Conservation (phyloP, 2,888 invertebrate species). For the Athalia cordata region DNA sequence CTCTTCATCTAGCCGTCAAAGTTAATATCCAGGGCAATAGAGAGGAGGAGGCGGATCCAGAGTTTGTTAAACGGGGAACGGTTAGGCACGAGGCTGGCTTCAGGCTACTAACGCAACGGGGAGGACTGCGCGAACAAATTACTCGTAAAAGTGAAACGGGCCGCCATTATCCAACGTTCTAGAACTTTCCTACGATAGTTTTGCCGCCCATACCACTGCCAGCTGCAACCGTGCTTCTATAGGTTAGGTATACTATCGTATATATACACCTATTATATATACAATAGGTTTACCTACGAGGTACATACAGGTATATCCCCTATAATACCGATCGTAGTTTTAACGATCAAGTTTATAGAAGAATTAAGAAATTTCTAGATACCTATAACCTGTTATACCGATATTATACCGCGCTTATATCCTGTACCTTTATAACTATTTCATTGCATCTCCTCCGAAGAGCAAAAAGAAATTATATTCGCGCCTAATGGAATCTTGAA, state of each 20-base stretch:
- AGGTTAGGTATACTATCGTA: background rate
- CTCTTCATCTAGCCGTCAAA: constrained; percentile 32
- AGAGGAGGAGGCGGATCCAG: constrained; percentile 37
- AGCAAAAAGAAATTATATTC: too few relatives aligned
- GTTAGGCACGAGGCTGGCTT: constrained; percentile 4
- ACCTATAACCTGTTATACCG: too few relatives aligned
- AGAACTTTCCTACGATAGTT: constrained; percentile 52
- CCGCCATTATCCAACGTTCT: constrained; percentile 20
- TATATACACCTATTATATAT: constrained; percentile 4
- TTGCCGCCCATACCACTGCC: constrained; percentile 29
- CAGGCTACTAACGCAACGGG: constrained; percentile 23
- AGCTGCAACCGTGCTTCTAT: background rate
- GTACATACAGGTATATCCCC: background rate
- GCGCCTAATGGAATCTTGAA: too few relatives aligned
- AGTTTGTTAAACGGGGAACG: constrained; percentile 46
- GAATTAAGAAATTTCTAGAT: too few relatives aligned
- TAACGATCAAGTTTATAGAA: too few relatives aligned
- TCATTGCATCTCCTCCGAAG: too few relatives aligned
- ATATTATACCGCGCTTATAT: too few relatives aligned
- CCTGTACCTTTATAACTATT: too few relatives aligned
- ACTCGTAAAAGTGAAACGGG: constrained; percentile 56
- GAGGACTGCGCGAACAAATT: constrained; percentile 51
- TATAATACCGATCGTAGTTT: background rate
- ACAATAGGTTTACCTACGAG: background rate
- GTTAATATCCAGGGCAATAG: constrained; percentile 49